Evolutionary conservation across 2,888 invertebrate species (phyloP), one percentile per base, ranked within the genome.

Genomic region (Apamea epomidion): DNA sequence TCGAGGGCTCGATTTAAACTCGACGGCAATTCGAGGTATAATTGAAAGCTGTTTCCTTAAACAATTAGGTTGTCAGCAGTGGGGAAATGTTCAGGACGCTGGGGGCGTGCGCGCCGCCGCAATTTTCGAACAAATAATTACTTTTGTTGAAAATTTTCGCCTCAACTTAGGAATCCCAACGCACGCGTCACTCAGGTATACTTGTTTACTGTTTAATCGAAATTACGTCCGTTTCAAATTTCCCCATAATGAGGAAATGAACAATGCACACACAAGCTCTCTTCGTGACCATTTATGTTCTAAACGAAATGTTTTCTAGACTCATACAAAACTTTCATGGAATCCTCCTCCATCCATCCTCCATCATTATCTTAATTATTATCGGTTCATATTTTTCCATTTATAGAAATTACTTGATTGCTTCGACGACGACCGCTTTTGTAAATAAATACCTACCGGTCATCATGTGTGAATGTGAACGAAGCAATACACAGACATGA

Each of bases 81-180:
- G 82, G 85, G 89, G 83, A 90, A 92, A 89, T 86, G 87, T 88
- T 89, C 80, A 86, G 87, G 88, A 78, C 84, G 77, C 76, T 78
- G 83, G 83, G 81, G 87, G 87, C 89, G 80, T 84, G 87, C 89
- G 85, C 88, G 85, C 88, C 89, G 85, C 91, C 91, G 87, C 92
- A 92, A 92, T 93, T 94, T 92, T 86, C 89, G 88, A 94, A 93
- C 92, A 93, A 93, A 94, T 94, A 94, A 94, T 94, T 93, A 93
- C 92, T 93, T 93, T 94, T 93, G 92, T 93, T 92, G 82, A 90
- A 91, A 90, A 91, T 91, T 91, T 90, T 90, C 89, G 87, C 87
- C 90, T 87, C 77, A 89, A 90, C 86, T 92, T 91, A 82, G 85
- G 74, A 90, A 93, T 91, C 87, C 86, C 86, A 87, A 91, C 87